Evolutionary conservation across 2,888 invertebrate species (phyloP).

Genomic region (Nipponacmea schrenckii): DNA sequence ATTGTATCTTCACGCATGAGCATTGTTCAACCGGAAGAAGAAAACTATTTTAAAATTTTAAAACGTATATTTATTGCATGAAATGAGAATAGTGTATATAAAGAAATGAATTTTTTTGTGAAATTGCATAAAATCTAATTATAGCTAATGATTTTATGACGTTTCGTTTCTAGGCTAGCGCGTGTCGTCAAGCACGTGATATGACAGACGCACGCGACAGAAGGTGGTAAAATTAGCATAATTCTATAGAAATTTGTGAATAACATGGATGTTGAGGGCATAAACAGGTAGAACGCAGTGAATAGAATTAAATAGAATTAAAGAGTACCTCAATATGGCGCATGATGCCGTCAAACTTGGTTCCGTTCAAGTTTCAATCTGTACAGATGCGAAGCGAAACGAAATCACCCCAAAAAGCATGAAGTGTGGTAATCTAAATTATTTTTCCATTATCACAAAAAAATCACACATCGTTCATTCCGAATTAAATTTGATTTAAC

Average conservation of each 20-base stretch:
- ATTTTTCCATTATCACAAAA: background rate
- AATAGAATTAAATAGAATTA: background rate
- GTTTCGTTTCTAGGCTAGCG: background rate
- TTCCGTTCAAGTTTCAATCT: background rate
- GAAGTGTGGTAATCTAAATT: background rate
- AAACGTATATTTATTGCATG: too few species aligned
- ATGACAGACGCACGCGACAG: conserved; percentile 14
- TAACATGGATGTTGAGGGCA: background rate
- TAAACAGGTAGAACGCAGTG: background rate
- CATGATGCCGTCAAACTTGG: conserved; percentile 1
- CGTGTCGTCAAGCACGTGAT: conserved; percentile 7
- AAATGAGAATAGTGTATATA: too few species aligned
- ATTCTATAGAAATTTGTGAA: conserved; percentile 13
- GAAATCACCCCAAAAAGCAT: background rate
- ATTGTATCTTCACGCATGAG: too few species aligned
- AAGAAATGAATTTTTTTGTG: too few species aligned
- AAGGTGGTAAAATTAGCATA: conserved; percentile 20
- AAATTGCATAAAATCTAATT: too few species aligned
- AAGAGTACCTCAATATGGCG: background rate
- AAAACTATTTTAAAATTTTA: too few species aligned
- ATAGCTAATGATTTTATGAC: too few species aligned
- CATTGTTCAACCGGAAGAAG: too few species aligned
- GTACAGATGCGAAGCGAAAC: background rate
- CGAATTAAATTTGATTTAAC: too few species aligned
- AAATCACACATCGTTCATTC: background rate